Evolutionary conservation across 2,888 invertebrate species (phyloP).

Genomic region (Apotomis betuletana): DNA sequence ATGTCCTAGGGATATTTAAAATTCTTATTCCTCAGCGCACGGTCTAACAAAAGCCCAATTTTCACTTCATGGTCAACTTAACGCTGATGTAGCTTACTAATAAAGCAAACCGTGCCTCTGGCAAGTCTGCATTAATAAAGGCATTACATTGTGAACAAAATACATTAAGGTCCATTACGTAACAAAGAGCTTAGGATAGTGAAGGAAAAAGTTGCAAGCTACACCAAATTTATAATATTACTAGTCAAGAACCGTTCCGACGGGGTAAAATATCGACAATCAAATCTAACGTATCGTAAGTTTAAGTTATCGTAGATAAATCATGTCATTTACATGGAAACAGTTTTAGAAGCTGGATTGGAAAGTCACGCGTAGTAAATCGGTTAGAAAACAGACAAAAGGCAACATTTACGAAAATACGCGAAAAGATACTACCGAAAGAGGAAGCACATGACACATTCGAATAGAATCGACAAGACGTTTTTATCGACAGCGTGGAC

Average conservation of each 20-base stretch:
- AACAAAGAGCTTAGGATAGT: slow-evolving; percentile 5
- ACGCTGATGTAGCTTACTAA: no score
- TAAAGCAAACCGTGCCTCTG: no score
- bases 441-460: slow-evolving; percentile 37
- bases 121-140: no score
- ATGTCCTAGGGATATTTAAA: no score
- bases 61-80: no score
- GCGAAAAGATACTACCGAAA: slow-evolving; percentile 25
- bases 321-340: neutral
- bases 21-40: no score
- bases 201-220: slow-evolving; percentile 7
- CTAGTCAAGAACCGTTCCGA: neutral
- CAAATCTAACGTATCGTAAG: neutral
- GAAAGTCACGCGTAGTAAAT: slow-evolving; percentile 2
- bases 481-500: slow-evolving; percentile 37
- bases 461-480: slow-evolving; percentile 32
- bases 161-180: neutral
- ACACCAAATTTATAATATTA: neutral
- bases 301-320: neutral
- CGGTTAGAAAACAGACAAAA: slow-evolving; percentile 14
- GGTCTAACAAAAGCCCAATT: no score
- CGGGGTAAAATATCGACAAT: slow-evolving; percentile 12
- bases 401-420: slow-evolving; percentile 20
- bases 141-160: neutral
- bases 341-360: neutral